Evolutionary conservation across 1,140 invertebrate species (phyloP).

Genomic region (Magallana gigas): DNA sequence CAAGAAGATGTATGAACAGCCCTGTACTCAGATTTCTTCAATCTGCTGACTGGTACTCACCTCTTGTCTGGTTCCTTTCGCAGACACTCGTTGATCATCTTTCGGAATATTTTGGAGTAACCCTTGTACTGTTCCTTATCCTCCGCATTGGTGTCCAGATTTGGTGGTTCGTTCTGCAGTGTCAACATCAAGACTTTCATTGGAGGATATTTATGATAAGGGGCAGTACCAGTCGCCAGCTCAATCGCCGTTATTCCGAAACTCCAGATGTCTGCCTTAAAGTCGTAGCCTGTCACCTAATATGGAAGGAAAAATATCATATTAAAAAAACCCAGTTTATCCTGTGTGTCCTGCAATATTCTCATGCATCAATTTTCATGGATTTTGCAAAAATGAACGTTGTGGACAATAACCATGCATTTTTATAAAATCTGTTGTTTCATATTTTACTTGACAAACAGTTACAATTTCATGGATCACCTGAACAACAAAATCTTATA

Average conservation of each 20-base stretch:
- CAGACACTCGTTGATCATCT: constrained; percentile 78
- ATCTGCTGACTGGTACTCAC: constrained; percentile 47
- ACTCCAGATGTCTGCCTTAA: constrained; percentile 99
- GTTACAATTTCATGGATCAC: too few relatives aligned
- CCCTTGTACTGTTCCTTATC: constrained; percentile 99
- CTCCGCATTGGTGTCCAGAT: constrained; percentile 95
- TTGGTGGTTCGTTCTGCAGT: constrained; percentile 98
- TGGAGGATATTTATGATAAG: constrained; percentile 99
- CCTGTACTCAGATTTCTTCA: too few relatives aligned
- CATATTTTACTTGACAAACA: too few relatives aligned
- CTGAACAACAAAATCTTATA: too few relatives aligned
- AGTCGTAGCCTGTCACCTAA: constrained; percentile 98
- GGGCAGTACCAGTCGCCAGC: constrained; percentile 98
- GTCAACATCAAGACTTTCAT: constrained; percentile 99
- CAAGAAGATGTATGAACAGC: too few relatives aligned
- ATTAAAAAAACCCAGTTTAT: not conserved
- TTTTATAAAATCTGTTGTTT: too few relatives aligned
- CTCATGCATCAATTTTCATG: too few relatives aligned
- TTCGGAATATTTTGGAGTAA: constrained; percentile 95
- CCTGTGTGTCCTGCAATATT: too few relatives aligned
- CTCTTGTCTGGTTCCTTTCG: constrained; percentile 79
- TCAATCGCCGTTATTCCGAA: constrained; percentile 99
- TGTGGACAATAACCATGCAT: too few relatives aligned
- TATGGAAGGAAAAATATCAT: not conserved
- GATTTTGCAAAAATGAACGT: too few relatives aligned